Conservation (phyloP, 2,113 vertebrate genomes). For the Sarotherodon lohbergeri region DNA sequence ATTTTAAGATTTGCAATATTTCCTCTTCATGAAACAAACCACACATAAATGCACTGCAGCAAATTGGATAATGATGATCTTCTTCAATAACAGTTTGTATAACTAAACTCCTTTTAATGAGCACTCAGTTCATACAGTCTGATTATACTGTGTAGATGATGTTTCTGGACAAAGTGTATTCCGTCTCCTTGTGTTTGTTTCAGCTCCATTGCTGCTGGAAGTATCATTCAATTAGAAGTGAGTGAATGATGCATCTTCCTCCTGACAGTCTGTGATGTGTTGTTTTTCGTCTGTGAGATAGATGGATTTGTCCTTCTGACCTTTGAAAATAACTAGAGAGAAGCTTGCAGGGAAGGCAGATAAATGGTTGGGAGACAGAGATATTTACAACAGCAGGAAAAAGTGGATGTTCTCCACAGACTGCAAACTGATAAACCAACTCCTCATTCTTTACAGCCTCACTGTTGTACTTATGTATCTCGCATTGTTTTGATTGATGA, state of each 20-base stretch:
- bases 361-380: not conserved
- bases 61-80: not conserved
- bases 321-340: conserved; percentile 11
- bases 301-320: conserved; percentile 26
- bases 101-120: not conserved
- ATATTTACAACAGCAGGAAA: not conserved
- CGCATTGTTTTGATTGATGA: conserved; percentile 2
- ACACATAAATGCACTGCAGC: not conserved
- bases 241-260: not conserved
- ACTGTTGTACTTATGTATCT: not conserved
- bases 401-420: not conserved
- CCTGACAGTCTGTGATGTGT: conserved; percentile 15
- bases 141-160: not conserved
- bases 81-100: not conserved
- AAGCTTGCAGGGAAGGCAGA: conserved; percentile 1
- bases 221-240: not conserved
- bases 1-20: not conserved
- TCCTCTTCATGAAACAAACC: not conserved
- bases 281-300: not conserved
- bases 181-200: not conserved
- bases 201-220: not conserved
- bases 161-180: not conserved
- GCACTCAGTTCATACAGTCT: not conserved
- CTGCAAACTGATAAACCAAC: not conserved
- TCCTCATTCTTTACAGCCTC: not conserved